Evolutionary conservation across 2,113 vertebrate species (phyloP), one percentile per base, ranked within the genome.

Genomic region (Garra rufa): DNA sequence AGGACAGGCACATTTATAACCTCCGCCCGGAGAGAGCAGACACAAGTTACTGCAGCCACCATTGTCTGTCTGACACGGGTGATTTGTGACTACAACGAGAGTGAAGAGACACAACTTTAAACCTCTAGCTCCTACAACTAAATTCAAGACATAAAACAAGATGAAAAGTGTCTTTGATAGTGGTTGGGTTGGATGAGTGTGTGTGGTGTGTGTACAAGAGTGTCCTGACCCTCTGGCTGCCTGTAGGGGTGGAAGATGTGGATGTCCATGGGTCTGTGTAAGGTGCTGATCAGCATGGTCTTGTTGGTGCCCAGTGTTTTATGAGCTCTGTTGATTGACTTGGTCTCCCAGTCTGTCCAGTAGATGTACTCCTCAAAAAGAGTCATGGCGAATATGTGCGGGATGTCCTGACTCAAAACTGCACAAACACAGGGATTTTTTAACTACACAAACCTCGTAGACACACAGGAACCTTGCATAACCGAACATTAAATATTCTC

Each of bases 331-430:
- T 98, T 99, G 90, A 99, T 98, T 84, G 98, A 99, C 87, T 99
- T 99, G 63, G 98, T 99, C 92, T 99, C 98, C 97, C 98, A 99
- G 93, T 99, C 98, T 0, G 97, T 99, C 98, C 98, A 99, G 94
- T 99, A 99, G 83, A 99, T 97, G 57, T 95, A 97, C 88, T 99
- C 98, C 91, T 99, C 98, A 50, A 99, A 99, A 90, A 99, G 92
- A 3, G 98, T 98, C 94, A 99, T 96, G 0, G 98, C 98, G 0
- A 99, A 99, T 93, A 99, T 99, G 94, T 99, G 98, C 0, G 98
- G 98, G 91, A 99, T 98, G 92, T 99, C 97, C 79, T 97, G 95
- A 92, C 89, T 97, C 85, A 99, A 94, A 88, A 99, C 98, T 99
- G 94, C 26, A 74, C 46, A 75, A 73, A 63, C 77, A 61, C 15